A percentile compares a stretch with the other conserved stretches of the same genome.
Evolutionary conservation across 1,140 invertebrate species (phyloP).

Genomic region (Melitaea cinxia): DNA sequence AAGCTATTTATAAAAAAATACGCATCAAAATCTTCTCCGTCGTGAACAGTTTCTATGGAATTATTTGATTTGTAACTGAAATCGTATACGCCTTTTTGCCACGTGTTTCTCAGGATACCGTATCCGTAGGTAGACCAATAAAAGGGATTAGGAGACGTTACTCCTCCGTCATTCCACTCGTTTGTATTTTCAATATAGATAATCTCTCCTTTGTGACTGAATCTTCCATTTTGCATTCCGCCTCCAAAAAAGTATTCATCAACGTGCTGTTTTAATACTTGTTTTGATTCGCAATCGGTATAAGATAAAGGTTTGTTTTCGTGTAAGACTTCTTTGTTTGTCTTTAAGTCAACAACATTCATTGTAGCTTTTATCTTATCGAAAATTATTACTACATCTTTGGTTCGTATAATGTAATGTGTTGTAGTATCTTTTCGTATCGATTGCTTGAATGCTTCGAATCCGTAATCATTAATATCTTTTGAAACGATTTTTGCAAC

Average conservation of each 20-base stretch:
- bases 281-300: slow-evolving; percentile 41
- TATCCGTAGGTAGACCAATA: slow-evolving; percentile 73
- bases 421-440: slow-evolving; percentile 40
- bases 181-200: slow-evolving; percentile 69
- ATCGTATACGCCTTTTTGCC: slow-evolving; percentile 65
- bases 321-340: slow-evolving; percentile 53
- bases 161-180: slow-evolving; percentile 66
- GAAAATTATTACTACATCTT: slow-evolving; percentile 60
- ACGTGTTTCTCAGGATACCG: slow-evolving; percentile 67
- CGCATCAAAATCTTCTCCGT: slow-evolving; percentile 56
- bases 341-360: slow-evolving; percentile 52
- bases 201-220: slow-evolving; percentile 64
- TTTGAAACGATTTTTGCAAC: slow-evolving; percentile 62
- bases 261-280: slow-evolving; percentile 51
- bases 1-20: slow-evolving; percentile 63
- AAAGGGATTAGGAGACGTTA: slow-evolving; percentile 70
- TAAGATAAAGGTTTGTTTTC: slow-evolving; percentile 57
- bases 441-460: slow-evolving; percentile 53
- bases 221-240: slow-evolving; percentile 74
- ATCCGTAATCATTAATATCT: slow-evolving; percentile 53
- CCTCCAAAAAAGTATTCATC: slow-evolving; percentile 72
- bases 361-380: slow-evolving; percentile 60
- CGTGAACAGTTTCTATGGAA: slow-evolving; percentile 50
- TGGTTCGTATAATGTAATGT: slow-evolving; percentile 53
- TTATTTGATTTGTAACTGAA: slow-evolving; percentile 52